Evolutionary conservation across 2,888 invertebrate species (phyloP), one percentile per base, ranked within the genome.

Genomic region (Calameuta filiformis): DNA sequence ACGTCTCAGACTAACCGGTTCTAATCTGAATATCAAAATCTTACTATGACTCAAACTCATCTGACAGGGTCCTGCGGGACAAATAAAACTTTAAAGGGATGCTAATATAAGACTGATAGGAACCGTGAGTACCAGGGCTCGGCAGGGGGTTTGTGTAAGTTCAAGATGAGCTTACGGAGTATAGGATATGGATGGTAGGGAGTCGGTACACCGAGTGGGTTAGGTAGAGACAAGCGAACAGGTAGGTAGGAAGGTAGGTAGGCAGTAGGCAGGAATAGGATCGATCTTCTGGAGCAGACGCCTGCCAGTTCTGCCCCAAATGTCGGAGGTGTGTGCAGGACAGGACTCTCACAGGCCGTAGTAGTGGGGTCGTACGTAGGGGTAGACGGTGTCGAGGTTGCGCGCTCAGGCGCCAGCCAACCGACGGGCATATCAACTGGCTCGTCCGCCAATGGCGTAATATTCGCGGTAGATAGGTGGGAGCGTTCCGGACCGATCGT

Each of bases 271-370:
- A 68, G 79, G 73, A 69, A 77, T 77, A 79, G 81, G 80, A 84
- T 84, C 83, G 83, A 84, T 83, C 80, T 76, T 81, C 78, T 77
- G 81, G 81, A 82, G 83, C 81, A 81, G 79, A 79, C 80, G 82
- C 80, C 81, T 80, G 79, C 80, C 79, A 77, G 80, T 74, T 34
- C 34, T 73, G 35, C 35, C 68, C 73, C 34, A 68, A 73, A 40
- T 69, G 77, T 9, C 71, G 40, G 73, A 68, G 35, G 76, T 74
- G 79, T 73, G 75, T 76, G 71, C 73, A 68, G 74, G 75, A 73
- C 37, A 69, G 69, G 69, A 68, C 31, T 71, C 71, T 31, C 15
- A n/a, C 23, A 73, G 37, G 73, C n/a, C 23, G 75, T 37, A 35
- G 76, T 69, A 15, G 37, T 73, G 68, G 68, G 68, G 30, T 75